These are phyloP conservation scores for Furcifer pardalis DNA, from an alignment of 2,797 vertebrate genomes.

Conservation along the genomic window DNA sequence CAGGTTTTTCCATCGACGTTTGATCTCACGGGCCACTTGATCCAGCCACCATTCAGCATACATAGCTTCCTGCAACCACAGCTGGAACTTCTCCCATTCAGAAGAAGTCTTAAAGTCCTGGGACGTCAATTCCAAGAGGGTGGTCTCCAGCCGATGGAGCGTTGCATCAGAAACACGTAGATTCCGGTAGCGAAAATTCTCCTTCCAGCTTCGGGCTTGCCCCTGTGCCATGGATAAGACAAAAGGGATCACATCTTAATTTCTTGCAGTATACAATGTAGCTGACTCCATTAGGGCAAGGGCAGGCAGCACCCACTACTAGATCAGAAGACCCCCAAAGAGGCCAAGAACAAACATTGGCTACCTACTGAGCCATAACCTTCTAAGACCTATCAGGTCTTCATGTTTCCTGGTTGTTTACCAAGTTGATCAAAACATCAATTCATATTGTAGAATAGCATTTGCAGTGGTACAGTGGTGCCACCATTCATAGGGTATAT, in stretches of 20 bases:
- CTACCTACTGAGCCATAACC: no score
- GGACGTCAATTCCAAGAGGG: slow-evolving; percentile 10
- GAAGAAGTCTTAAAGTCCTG: neutral
- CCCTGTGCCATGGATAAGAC: neutral
- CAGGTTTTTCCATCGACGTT: neutral
- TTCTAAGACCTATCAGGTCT: neutral
- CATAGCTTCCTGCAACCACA: slow-evolving; percentile 25
- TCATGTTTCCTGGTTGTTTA: neutral
- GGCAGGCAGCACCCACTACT: neutral
- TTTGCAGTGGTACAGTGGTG: no score
- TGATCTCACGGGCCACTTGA: neutral
- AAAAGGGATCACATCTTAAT: neutral
- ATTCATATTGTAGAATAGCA: no score
- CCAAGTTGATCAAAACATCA: no score
- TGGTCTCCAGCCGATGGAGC: neutral
- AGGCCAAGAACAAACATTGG: neutral
- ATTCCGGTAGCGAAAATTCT: slow-evolving; percentile 37
- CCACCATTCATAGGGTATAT: no score
- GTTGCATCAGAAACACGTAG: neutral
- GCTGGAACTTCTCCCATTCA: slow-evolving; percentile 31
- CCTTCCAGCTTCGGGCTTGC: slow-evolving; percentile 19
- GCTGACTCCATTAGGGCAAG: neutral
- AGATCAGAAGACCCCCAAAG: neutral
- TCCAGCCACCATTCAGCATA: slow-evolving; percentile 2
- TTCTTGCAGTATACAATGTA: neutral